Evolutionary conservation across 1,140 invertebrate species (phyloP).

Genomic region (Aethina tumida): DNA sequence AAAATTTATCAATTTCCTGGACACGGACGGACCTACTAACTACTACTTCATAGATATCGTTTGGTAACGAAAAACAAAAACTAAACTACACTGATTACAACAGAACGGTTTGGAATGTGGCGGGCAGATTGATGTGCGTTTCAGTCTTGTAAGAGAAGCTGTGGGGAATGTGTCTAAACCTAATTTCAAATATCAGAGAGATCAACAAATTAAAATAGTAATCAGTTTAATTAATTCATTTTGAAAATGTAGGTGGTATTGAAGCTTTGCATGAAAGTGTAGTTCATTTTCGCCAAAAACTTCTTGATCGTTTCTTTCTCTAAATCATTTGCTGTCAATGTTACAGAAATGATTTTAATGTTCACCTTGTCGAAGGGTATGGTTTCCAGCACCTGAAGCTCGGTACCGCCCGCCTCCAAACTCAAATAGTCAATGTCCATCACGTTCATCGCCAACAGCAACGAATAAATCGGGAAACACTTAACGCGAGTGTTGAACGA

Average conservation of each 20-base stretch:
- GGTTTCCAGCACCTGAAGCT: slow-evolving; percentile 45
- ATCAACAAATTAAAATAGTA: too few species aligned
- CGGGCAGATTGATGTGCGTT: too few species aligned
- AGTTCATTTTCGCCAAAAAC: slow-evolving; percentile 31
- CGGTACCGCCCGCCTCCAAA: slow-evolving; percentile 55
- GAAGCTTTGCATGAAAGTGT: slow-evolving; percentile 29
- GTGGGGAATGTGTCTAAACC: too few species aligned
- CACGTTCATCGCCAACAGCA: slow-evolving; percentile 64
- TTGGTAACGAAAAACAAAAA: too few species aligned
- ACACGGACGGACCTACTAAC: too few species aligned
- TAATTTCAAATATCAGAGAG: too few species aligned
- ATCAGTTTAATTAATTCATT: too few species aligned
- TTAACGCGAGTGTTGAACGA: slow-evolving; percentile 54
- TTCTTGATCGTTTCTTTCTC: slow-evolving; percentile 33
- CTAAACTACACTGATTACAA: too few species aligned
- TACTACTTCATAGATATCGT: too few species aligned
- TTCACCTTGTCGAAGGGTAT: slow-evolving; percentile 41
- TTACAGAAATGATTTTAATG: slow-evolving; percentile 38
- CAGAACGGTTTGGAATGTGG: too few species aligned
- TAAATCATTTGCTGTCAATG: slow-evolving; percentile 23
- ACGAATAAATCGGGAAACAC: slow-evolving; percentile 74
- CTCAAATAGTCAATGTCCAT: slow-evolving; percentile 61
- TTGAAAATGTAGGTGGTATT: slow-evolving; percentile 30
- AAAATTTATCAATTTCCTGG: too few species aligned
- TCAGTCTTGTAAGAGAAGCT: too few species aligned